A percentile compares a stretch with the other conserved stretches of the same genome.
phyloP scores from a whole-genome alignment of 2,113 vertebrate genomes.

The Accipiter cooperii region DNA sequence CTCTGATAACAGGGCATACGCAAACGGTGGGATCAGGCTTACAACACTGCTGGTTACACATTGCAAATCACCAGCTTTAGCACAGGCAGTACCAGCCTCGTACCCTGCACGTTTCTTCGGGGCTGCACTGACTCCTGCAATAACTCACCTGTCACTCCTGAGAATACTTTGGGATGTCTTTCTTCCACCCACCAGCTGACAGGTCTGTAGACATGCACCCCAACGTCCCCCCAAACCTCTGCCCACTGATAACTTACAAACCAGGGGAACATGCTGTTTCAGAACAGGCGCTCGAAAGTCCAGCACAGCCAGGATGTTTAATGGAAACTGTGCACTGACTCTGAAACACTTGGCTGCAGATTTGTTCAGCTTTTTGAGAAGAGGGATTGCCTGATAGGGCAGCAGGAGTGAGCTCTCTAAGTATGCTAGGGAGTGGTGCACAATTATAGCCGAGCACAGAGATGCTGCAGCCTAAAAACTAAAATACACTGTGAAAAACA shows the following conservation, averaged over 20 bases:
- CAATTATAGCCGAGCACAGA: accelerated
- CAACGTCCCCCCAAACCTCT: neutral
- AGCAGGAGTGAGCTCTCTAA: neutral
- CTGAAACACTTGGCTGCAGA: neutral
- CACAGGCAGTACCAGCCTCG: neutral
- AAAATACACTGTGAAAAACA: neutral
- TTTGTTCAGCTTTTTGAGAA: neutral
- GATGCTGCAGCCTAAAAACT: neutral
- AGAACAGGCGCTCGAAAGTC: neutral
- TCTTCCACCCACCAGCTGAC: neutral
- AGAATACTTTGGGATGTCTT: neutral
- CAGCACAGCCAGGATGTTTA: neutral
- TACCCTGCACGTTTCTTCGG: neutral
- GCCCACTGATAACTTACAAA: accelerated
- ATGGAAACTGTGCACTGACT: neutral
- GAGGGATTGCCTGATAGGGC: neutral
- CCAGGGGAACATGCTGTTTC: neutral
- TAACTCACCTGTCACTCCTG: neutral
- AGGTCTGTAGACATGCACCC: neutral
- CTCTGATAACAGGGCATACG: neutral
- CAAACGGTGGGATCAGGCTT: neutral
- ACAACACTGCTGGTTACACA: neutral
- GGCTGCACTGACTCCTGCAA: neutral
- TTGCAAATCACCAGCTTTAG: neutral
- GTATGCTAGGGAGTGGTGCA: neutral